A percentile compares a stretch with the other conserved stretches of the same genome.
phyloP scores from a whole-genome alignment of 2,797 vertebrate genomes.

The Eulemur coronatus region DNA sequence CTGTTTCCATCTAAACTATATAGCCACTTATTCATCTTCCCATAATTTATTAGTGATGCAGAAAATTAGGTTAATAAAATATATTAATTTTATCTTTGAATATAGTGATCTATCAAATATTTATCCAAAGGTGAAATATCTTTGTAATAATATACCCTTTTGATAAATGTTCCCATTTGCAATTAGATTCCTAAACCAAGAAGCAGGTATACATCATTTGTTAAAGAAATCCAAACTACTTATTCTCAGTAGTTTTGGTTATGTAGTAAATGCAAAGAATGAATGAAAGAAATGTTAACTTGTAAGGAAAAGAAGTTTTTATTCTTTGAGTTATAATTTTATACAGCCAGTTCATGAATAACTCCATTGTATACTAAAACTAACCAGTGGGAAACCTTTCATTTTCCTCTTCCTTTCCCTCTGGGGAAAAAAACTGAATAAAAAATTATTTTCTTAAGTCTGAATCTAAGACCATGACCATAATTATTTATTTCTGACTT shows the following conservation, averaged over 20 bases:
- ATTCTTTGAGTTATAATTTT: constrained; percentile 24
- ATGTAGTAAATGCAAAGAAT: background rate
- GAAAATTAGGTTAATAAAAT: background rate
- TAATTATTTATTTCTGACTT: constrained; percentile 41
- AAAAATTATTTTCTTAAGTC: constrained; percentile 36
- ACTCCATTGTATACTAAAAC: background rate
- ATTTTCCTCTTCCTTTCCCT: background rate
- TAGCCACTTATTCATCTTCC: background rate
- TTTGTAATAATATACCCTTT: background rate
- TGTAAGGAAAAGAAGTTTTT: constrained; percentile 14
- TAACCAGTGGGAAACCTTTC: background rate
- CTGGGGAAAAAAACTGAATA: background rate
- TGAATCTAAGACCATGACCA: background rate
- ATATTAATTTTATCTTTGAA: background rate
- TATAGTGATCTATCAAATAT: background rate
- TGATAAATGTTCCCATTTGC: background rate
- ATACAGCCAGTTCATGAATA: background rate
- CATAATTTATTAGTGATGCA: constrained; percentile 11
- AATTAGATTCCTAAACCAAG: constrained; percentile 5
- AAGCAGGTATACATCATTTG: background rate
- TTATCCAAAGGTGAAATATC: background rate
- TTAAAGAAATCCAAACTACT: constrained; percentile 32
- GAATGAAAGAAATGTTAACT: constrained; percentile 30
- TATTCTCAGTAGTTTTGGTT: constrained; percentile 45
- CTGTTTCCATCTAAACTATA: background rate